Evolutionary conservation across 2,888 invertebrate genomes (phyloP), one percentile per base, ranked within the genome.

Genomic region (Euphydryas editha): DNA sequence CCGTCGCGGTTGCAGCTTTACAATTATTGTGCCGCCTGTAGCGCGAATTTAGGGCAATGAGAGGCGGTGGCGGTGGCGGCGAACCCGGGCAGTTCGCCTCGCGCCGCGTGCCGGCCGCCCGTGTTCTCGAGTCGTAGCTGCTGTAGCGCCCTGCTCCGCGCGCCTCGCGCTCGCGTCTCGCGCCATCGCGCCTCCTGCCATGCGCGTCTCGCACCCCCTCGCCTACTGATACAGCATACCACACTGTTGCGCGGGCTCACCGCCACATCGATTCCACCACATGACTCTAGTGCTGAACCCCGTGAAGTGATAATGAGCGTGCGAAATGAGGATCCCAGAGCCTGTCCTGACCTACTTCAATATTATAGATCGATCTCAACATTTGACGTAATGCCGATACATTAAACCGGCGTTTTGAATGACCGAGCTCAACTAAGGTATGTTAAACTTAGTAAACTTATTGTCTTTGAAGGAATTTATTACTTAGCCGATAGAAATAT

Each of bases 41-140:
- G 90, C 82, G 88, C 75, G 79, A 86, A 91, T 91, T 84, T 90
- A 91, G 91, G 91, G 87, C 91, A 90, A 79, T 78, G 84, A 78
- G 76, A 79, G 83, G 86, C 81, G 84, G 81, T 82, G 82, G 71
- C 70, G 72, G 71, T 66, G 69, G 71, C 74, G 71, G 70, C 71
- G 73, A 68, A 77, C 78, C 80, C 79, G 77, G 81, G 83, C 85
- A 87, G 88, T 86, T 78, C 77, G 83, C 81, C 79, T 74, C 81
- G 84, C 84, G 85, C 79, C 83, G 81, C 83, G 84, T 86, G 84
- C 79, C 82, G 84, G 82, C 81, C 81, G 86, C 84, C 77, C 86
- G 88, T 80, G 76, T 80, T 66, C 63, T 69, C 67, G 67, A 73
- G 73, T 71, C 72, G 65, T 62, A 60, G 62, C 60, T 63, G 64